Conservation (phyloP, 2,888 invertebrate genomes). For the Disparrhopalites patrizii region DNA sequence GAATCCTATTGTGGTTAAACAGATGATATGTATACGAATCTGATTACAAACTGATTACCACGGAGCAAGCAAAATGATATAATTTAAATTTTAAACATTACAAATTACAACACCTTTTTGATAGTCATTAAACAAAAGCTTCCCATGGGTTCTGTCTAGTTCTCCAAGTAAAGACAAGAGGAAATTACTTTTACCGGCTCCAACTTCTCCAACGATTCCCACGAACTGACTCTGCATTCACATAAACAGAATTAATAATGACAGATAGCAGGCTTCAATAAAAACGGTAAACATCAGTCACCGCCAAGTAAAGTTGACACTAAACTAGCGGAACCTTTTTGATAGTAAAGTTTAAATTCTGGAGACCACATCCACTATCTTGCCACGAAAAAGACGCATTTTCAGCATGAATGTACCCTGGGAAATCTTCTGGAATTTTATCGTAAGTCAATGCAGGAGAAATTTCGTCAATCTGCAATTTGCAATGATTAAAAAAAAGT, state of each 20-base stretch:
- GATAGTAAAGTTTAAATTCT: constrained; percentile 52
- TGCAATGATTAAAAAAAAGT: background rate
- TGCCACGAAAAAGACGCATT: constrained; percentile 27
- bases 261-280: too few species aligned
- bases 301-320: too few species aligned
- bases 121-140: constrained; percentile 52
- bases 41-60: too few species aligned
- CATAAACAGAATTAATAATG: background rate
- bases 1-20: too few species aligned
- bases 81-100: too few species aligned
- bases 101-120: constrained; percentile 12
- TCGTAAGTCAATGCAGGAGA: constrained; percentile 8
- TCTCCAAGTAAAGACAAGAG: constrained; percentile 81
- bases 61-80: too few species aligned
- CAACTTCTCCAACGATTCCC: constrained; percentile 83
- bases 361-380: constrained; percentile 45
- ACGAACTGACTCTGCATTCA: constrained; percentile 67
- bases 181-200: constrained; percentile 86
- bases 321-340: constrained; percentile 50
- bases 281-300: too few species aligned
- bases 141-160: constrained; percentile 66
- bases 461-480: background rate
- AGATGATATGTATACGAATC: too few species aligned
- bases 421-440: background rate
- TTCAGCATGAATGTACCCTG: constrained; percentile 5